Evolutionary conservation across 2,113 vertebrate genomes (phyloP).

Genomic region (Leucoraja erinaceus): DNA sequence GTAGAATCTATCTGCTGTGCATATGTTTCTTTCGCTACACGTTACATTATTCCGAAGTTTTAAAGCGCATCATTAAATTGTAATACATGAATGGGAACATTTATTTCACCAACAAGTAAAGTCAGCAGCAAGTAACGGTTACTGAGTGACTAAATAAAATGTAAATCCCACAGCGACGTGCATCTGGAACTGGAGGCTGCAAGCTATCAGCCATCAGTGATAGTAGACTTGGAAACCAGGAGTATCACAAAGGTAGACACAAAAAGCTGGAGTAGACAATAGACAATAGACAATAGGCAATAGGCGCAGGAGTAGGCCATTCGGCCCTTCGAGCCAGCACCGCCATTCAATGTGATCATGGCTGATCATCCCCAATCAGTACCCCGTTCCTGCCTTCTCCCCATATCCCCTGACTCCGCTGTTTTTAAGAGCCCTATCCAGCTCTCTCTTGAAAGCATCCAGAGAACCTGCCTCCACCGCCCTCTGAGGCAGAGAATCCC

Average conservation of each 20-base stretch:
- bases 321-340: too few species aligned
- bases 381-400: too few species aligned
- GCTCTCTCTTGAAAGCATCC: too few species aligned
- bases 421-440: too few species aligned
- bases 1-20: constrained; percentile 22
- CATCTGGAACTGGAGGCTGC: neutral
- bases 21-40: neutral
- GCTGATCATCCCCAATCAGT: too few species aligned
- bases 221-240: neutral
- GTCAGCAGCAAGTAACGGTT: neutral
- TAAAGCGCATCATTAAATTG: neutral
- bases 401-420: too few species aligned
- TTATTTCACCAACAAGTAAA: neutral
- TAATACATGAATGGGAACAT: neutral
- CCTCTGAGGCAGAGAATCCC: too few species aligned
- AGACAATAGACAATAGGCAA: too few species aligned
- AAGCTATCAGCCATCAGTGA: neutral
- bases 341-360: too few species aligned
- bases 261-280: too few species aligned
- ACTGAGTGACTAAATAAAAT: neutral
- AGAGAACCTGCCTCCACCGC: too few species aligned
- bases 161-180: neutral
- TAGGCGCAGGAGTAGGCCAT: too few species aligned
- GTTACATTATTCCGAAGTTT: neutral
- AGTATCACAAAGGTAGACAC: neutral